Percentiles rank a stretch among this genome's conserved stretches.
phyloP scores from a whole-genome alignment of 2,113 vertebrate species.

The Eptatretus burgeri region DNA sequence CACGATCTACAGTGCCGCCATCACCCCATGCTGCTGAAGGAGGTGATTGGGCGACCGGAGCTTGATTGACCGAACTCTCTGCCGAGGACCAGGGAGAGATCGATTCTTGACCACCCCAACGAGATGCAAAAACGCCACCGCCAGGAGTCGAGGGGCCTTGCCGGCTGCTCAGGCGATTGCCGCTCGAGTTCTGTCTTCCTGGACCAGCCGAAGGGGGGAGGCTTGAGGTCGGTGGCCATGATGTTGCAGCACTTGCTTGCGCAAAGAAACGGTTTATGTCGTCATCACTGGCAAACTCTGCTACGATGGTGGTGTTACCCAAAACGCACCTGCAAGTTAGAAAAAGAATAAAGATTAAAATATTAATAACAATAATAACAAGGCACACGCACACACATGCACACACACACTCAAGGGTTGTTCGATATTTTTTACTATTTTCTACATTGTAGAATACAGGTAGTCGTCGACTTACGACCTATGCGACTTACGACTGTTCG shows the following conservation, averaged over 20 bases:
- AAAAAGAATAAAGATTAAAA: too few species aligned
- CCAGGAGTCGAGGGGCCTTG: neutral
- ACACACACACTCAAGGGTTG: too few species aligned
- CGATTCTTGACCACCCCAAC: neutral
- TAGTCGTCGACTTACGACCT: too few species aligned
- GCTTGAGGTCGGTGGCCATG: neutral
- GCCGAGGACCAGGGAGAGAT: too few species aligned
- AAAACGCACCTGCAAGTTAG: neutral
- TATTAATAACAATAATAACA: too few species aligned
- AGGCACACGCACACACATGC: too few species aligned
- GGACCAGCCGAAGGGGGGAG: neutral
- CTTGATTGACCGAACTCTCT: neutral
- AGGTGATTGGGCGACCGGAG: neutral
- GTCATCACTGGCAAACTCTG: neutral
- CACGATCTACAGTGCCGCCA: neutral
- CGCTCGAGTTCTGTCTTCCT: neutral
- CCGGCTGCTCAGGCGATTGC: neutral
- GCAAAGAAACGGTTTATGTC: conserved; percentile 1
- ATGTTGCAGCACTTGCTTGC: neutral
- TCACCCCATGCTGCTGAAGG: neutral
- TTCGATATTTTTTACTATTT: too few species aligned
- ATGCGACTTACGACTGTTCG: too few species aligned
- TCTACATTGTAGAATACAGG: too few species aligned
- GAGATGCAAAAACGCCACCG: conserved; percentile 2
- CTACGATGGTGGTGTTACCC: conserved; percentile 2